Conservation (phyloP, 1,140 invertebrate genomes). For the Tetramorium alpestre region DNA sequence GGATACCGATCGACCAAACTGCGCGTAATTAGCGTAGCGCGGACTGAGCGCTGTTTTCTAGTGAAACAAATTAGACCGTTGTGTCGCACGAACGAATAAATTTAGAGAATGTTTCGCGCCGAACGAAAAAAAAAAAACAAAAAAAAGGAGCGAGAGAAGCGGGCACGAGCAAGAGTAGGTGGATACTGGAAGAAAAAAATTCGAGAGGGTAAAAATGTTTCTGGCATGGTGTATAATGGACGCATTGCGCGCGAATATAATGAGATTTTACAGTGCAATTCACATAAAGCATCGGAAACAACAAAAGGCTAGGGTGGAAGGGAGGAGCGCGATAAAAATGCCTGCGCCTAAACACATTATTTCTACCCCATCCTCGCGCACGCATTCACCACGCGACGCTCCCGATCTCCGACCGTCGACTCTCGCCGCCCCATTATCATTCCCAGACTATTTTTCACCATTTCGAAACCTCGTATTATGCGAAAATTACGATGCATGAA, state of each 20-base stretch:
- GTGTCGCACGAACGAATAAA: conserved; percentile 74
- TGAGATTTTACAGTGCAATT: conserved; percentile 85
- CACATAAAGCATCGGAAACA: conserved; percentile 85
- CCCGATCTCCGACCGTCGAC: conserved; percentile 62
- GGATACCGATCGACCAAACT: conserved; percentile 61
- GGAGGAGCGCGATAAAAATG: conserved; percentile 81
- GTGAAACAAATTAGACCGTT: conserved; percentile 74
- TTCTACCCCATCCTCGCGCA: conserved; percentile 73
- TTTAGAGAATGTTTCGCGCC: conserved; percentile 72
- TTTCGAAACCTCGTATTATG: conserved; percentile 16
- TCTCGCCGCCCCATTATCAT: conserved; percentile 58
- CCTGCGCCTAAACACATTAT: conserved; percentile 84
- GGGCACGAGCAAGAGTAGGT: conserved; percentile 48
- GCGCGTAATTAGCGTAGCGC: conserved; percentile 69
- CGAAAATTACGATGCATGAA: conserved; percentile 1
- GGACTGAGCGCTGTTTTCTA: conserved; percentile 63
- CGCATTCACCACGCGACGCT: conserved; percentile 36
- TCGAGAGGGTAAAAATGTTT: conserved; percentile 79
- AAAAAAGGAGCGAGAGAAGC: conserved; percentile 8
- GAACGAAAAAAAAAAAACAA: conserved; percentile 43
- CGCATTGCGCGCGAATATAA: conserved; percentile 82
- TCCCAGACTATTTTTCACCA: conserved; percentile 50
- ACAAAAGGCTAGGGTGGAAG: conserved; percentile 75
- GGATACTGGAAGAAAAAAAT: conserved; percentile 66
- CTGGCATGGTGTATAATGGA: conserved; percentile 84